Evolutionary conservation across 1,140 invertebrate genomes (phyloP).

Genomic region (Megathymus violae): DNA sequence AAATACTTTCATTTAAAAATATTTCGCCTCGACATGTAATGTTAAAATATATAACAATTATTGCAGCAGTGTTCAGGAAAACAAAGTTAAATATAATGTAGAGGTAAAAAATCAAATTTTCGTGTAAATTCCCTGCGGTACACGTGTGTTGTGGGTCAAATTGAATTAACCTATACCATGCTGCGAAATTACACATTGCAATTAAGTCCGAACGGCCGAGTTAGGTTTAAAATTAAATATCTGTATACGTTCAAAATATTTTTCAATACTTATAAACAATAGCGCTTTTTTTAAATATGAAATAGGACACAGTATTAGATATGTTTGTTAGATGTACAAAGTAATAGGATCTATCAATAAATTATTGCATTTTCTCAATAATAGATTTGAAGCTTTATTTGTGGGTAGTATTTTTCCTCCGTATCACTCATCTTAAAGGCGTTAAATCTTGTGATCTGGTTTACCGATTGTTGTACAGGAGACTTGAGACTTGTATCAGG

Average conservation of each 20-base stretch:
- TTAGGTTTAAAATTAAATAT: conserved; percentile 59
- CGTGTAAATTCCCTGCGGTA: conserved; percentile 30
- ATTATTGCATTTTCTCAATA: no score
- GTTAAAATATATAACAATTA: conserved; percentile 22
- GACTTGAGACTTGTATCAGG: no score
- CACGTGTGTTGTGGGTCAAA: conserved; percentile 47
- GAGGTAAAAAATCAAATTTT: conserved; percentile 44
- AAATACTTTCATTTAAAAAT: conserved; percentile 16
- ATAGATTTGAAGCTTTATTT: no score
- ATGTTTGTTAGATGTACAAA: no score
- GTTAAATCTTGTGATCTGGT: no score
- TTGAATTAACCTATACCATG: conserved; percentile 58
- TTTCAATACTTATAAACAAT: conserved; percentile 19
- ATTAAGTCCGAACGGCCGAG: conserved; percentile 53
- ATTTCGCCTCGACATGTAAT: conserved; percentile 5
- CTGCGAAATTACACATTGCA: conserved; percentile 56
- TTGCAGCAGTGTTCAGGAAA: conserved; percentile 8
- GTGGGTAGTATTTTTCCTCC: no score
- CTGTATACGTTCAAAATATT: conserved; percentile 38
- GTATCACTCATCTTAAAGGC: no score
- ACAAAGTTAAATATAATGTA: conserved; percentile 19
- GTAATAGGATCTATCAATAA: no score
- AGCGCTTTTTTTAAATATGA: not conserved
- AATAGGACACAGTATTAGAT: not conserved
- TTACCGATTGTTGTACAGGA: no score